A percentile compares a stretch with the other conserved stretches of the same genome.
Evolutionary conservation across 2,113 vertebrate species (phyloP).

Genomic region (Chamaetylas fuelleborni): DNA sequence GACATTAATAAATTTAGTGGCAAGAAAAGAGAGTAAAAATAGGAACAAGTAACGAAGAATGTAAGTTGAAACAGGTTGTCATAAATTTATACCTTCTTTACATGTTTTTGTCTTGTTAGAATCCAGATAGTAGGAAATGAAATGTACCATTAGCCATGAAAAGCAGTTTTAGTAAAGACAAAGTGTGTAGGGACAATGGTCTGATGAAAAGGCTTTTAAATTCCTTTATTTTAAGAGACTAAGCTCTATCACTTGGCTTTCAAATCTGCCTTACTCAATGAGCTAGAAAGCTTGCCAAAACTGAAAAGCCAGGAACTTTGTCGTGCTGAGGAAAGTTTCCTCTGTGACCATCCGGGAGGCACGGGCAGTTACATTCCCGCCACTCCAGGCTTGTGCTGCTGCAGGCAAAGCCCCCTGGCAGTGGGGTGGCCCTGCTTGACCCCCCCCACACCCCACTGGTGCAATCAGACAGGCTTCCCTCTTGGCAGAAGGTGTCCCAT

Average conservation of each 20-base stretch:
- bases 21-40: neutral
- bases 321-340: neutral
- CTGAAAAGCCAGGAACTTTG: neutral
- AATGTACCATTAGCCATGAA: neutral
- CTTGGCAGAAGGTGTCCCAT: too few relatives aligned
- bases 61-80: neutral
- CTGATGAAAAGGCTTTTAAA: neutral
- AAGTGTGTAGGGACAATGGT: neutral
- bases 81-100: neutral
- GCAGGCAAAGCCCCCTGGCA: neutral
- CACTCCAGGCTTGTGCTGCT: neutral
- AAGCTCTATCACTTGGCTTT: neutral
- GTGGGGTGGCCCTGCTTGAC: neutral
- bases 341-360: neutral
- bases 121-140: neutral
- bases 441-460: too few relatives aligned
- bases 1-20: neutral
- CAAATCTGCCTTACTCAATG: neutral
- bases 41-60: neutral
- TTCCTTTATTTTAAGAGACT: neutral
- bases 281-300: neutral
- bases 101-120: neutral
- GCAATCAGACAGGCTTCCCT: neutral
- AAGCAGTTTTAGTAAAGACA: neutral
- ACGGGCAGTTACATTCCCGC: neutral